A percentile compares a stretch with the other conserved stretches of the same genome.
These are phyloP conservation scores for Noctua fimbriata DNA, from an alignment of 2,888 invertebrate species.

Conservation along the genomic window DNA sequence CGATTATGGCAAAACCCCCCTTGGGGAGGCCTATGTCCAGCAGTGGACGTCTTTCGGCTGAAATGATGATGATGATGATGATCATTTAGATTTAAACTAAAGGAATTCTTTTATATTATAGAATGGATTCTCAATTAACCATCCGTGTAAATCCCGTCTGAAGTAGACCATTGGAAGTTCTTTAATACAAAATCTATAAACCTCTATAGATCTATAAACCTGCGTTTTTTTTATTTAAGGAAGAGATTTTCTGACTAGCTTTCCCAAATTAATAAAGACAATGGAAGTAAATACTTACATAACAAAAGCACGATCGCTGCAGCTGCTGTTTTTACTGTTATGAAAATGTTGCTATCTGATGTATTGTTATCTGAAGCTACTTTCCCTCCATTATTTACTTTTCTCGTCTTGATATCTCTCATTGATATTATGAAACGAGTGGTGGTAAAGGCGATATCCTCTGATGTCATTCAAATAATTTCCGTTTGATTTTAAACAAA, in stretches of 20 bases:
- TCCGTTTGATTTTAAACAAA: slow-evolving; percentile 27
- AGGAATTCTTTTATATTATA: no score
- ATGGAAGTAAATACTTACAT: not conserved
- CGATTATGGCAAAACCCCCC: no score
- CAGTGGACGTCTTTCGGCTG: no score
- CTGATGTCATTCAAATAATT: slow-evolving; percentile 34
- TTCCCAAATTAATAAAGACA: not conserved
- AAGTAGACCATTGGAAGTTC: no score
- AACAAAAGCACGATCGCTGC: not conserved
- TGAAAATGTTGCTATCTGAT: not conserved
- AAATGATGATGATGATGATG: no score
- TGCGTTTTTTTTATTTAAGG: not conserved
- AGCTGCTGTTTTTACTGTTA: not conserved
- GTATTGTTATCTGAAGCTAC: not conserved
- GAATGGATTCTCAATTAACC: no score
- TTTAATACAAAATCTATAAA: no score
- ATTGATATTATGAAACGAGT: slow-evolving; percentile 7
- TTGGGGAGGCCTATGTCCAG: no score
- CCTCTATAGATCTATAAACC: not conserved
- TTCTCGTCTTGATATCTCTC: slow-evolving; percentile 1
- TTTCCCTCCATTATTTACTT: not conserved
- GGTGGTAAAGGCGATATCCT: not conserved
- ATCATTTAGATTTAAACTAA: no score
- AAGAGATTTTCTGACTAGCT: not conserved
- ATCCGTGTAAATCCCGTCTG: no score